phyloP scores from a whole-genome alignment of 2,797 vertebrate genomes.

The Spinibarbus caldwelli region DNA sequence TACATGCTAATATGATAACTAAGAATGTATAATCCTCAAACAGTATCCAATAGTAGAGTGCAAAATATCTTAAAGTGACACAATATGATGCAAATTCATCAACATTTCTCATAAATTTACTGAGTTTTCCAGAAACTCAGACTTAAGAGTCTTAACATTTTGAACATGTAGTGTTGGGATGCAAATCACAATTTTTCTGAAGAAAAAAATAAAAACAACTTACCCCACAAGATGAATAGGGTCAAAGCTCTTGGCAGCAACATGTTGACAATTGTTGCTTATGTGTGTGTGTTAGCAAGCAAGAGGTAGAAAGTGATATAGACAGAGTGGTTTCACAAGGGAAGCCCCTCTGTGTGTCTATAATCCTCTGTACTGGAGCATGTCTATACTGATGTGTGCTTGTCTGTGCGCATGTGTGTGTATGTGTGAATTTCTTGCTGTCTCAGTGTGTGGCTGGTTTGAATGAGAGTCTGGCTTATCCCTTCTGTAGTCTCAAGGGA shows the following conservation, averaged over 20 bases:
- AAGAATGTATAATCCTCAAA: background rate
- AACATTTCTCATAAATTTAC: background rate
- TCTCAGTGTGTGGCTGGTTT: conserved; percentile 14
- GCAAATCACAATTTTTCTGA: background rate
- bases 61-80: background rate
- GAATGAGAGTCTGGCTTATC: conserved; percentile 17
- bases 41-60: background rate
- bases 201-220: conserved; percentile 62
- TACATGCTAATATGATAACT: background rate
- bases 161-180: background rate
- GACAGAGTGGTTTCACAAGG: conserved; percentile 45
- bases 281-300: conserved; percentile 14
- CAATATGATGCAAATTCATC: background rate
- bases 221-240: conserved; percentile 71
- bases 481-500: conserved; percentile 1
- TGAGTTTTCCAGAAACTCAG: background rate
- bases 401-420: conserved; percentile 24
- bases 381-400: conserved; percentile 34
- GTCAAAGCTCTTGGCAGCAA: conserved; percentile 61
- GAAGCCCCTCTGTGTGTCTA: conserved; percentile 11
- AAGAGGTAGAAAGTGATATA: conserved; percentile 21
- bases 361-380: background rate
- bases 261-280: conserved; percentile 70
- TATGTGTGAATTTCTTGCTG: background rate
- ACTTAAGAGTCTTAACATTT: background rate